Percentiles rank a stretch among this genome's conserved stretches.
Evolutionary conservation across 2,797 vertebrate genomes (phyloP).

Genomic region (Falco naumanni): DNA sequence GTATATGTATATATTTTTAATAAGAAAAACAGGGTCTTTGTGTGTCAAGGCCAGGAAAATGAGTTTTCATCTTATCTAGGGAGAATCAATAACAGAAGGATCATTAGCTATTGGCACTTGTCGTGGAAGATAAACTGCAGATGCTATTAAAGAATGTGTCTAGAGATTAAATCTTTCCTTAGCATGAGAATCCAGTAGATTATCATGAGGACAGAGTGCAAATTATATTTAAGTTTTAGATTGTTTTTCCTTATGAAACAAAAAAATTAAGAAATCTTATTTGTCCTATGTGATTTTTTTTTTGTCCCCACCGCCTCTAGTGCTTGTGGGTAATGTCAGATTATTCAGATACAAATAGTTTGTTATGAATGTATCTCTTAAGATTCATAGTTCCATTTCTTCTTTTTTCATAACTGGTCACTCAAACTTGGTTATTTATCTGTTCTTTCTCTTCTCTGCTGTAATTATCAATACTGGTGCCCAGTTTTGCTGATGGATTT

Average conservation of each 20-base stretch:
- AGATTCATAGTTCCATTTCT: not conserved
- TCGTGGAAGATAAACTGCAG: conserved; percentile 6
- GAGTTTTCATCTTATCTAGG: not conserved
- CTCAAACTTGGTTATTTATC: not conserved
- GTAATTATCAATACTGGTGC: not conserved
- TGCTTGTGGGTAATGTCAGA: not conserved
- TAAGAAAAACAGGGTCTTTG: not conserved
- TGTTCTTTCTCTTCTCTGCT: not conserved
- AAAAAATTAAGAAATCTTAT: not conserved
- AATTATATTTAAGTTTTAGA: not conserved
- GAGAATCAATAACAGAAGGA: not conserved
- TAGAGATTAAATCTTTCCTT: not conserved
- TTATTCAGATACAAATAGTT: not conserved
- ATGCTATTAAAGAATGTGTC: not conserved
- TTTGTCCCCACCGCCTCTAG: rapidly evolving
- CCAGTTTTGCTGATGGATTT: not conserved
- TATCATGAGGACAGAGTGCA: not conserved
- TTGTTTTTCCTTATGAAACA: not conserved
- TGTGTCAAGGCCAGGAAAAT: not conserved
- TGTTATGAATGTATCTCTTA: not conserved
- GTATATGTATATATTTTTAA: not conserved
- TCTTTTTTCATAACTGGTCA: not conserved
- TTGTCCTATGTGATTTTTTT: not conserved
- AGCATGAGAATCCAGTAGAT: not conserved
- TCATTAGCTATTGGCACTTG: conserved; percentile 21